Evolutionary conservation across 2,888 invertebrate genomes (phyloP).

Genomic region (Chrysolina oricalcia): DNA sequence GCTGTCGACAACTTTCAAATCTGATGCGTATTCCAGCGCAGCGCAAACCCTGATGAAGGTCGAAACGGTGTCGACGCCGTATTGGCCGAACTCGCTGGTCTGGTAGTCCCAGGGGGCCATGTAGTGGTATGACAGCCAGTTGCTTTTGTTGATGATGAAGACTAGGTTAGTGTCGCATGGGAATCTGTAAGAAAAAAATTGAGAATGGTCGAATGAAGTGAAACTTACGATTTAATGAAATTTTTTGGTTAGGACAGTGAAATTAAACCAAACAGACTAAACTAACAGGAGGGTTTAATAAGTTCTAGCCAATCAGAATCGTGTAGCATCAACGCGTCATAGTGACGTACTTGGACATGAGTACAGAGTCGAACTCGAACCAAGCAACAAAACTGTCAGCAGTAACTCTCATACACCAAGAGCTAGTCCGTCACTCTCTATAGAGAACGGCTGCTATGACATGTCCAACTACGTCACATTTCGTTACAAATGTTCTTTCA

Average conservation of each 20-base stretch:
- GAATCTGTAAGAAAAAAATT: constrained; percentile 71
- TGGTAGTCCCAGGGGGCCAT: constrained; percentile 86
- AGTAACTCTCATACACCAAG: too few relatives aligned
- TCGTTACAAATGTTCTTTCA: too few relatives aligned
- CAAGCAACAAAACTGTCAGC: too few relatives aligned
- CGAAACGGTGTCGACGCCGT: constrained; percentile 80
- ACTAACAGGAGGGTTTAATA: too few relatives aligned
- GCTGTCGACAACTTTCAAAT: constrained; percentile 79
- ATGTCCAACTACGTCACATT: too few relatives aligned
- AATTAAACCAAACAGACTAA: too few relatives aligned
- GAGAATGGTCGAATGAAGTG: background rate
- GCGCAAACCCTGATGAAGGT: constrained; percentile 82
- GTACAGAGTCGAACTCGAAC: too few relatives aligned
- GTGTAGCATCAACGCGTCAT: too few relatives aligned
- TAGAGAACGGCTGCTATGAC: too few relatives aligned
- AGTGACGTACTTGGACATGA: too few relatives aligned
- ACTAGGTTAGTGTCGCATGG: constrained; percentile 83
- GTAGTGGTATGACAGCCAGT: constrained; percentile 89
- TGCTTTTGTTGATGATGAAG: constrained; percentile 82
- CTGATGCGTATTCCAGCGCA: constrained; percentile 78
- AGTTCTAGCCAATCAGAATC: too few relatives aligned
- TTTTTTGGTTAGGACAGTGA: constrained; percentile 14
- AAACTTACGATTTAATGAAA: background rate
- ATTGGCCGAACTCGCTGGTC: constrained; percentile 86
- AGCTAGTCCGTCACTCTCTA: too few relatives aligned